These are phyloP conservation scores for Atta texana DNA, from an alignment of 1,140 invertebrate genomes.

Conservation along the genomic window DNA sequence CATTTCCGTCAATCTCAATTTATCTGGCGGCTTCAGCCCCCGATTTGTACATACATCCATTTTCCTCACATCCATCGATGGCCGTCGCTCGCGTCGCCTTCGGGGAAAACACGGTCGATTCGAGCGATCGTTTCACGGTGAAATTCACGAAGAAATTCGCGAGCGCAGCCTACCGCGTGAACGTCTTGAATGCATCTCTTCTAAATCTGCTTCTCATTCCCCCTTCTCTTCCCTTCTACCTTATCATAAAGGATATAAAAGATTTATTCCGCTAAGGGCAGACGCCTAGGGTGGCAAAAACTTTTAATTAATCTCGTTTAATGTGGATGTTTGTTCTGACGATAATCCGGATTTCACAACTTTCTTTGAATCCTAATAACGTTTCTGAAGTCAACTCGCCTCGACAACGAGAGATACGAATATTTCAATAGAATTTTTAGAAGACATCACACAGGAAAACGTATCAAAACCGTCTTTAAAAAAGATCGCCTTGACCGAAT, in stretches of 20 bases:
- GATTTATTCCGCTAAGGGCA: slow-evolving; percentile 45
- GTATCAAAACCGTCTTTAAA: neutral
- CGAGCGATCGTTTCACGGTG: slow-evolving; percentile 51
- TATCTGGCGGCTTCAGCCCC: slow-evolving; percentile 46
- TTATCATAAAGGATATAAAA: slow-evolving; percentile 20
- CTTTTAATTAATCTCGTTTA: slow-evolving; percentile 65
- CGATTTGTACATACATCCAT: slow-evolving; percentile 62
- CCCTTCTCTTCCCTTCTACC: neutral
- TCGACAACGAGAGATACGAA: slow-evolving; percentile 9
- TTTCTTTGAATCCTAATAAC: slow-evolving; percentile 1
- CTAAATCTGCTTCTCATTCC: neutral
- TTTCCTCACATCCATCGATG: slow-evolving; percentile 51
- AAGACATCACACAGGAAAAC: neutral
- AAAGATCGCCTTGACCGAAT: neutral
- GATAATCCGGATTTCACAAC: slow-evolving; percentile 53
- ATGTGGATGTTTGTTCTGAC: slow-evolving; percentile 42
- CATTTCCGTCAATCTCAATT: slow-evolving; percentile 66
- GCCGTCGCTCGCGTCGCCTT: slow-evolving; percentile 40
- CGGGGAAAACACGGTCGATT: slow-evolving; percentile 52
- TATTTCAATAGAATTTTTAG: slow-evolving; percentile 16
- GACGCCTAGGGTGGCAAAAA: slow-evolving; percentile 22
- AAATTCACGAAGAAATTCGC: slow-evolving; percentile 52
- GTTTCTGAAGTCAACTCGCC: slow-evolving; percentile 2
- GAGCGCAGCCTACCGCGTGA: slow-evolving; percentile 11
- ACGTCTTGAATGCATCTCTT: neutral